phyloP scores from a whole-genome alignment of 2,797 vertebrate genomes.

The Leuciscus waleckii region DNA sequence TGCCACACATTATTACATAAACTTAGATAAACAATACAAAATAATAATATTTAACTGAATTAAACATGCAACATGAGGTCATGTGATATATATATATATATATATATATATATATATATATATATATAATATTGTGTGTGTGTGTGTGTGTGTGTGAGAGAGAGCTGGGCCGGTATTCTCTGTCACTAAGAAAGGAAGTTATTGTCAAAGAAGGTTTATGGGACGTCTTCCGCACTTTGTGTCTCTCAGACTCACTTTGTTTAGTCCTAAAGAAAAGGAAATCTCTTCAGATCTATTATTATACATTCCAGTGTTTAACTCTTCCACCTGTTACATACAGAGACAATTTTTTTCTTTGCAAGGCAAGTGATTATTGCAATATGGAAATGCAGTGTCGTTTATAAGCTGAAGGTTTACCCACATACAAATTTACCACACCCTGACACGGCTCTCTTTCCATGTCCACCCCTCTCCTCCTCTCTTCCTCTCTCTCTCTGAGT shows the following conservation, averaged over 20 bases:
- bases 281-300: slow-evolving; percentile 2
- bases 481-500: slow-evolving; percentile 23
- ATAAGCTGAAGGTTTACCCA: slow-evolving; percentile 23
- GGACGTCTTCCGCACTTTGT: slow-evolving; percentile 8
- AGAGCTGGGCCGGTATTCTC: background rate
- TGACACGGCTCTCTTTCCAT: slow-evolving; percentile 25
- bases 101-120: no score
- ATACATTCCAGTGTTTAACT: background rate
- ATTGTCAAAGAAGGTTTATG: slow-evolving; percentile 12
- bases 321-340: background rate
- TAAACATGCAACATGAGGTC: background rate
- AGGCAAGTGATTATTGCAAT: background rate
- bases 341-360: background rate
- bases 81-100: no score
- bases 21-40: background rate
- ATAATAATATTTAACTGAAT: background rate
- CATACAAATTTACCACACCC: slow-evolving; percentile 49
- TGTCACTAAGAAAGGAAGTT: slow-evolving; percentile 31
- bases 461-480: slow-evolving; percentile 1
- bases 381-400: slow-evolving; percentile 44
- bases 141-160: no score
- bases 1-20: background rate
- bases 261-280: slow-evolving; percentile 35
- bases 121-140: background rate
- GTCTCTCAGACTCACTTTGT: slow-evolving; percentile 30